Evolutionary conservation across 2,797 vertebrate species (phyloP).

Genomic region (Bovichtus diacanthus): DNA sequence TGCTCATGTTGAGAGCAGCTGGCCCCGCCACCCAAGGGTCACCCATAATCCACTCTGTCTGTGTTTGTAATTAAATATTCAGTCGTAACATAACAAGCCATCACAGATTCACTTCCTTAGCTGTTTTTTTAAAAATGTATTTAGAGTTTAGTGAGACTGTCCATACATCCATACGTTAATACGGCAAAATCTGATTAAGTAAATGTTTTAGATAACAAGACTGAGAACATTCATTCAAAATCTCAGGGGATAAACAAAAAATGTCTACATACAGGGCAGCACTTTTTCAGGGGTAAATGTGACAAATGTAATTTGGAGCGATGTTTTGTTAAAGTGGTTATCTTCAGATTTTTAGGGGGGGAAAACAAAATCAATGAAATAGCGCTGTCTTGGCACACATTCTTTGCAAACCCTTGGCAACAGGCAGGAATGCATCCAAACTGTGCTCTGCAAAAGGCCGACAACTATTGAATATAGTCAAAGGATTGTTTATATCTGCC

Average conservation of each 20-base stretch:
- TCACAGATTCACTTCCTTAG: background rate
- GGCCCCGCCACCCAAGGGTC: constrained; percentile 57
- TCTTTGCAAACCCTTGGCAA: constrained; percentile 69
- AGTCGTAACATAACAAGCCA: constrained; percentile 11
- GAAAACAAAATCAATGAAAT: constrained; percentile 58
- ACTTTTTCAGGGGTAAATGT: constrained; percentile 4
- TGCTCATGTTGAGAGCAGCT: constrained; percentile 69
- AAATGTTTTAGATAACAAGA: background rate
- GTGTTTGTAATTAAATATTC: constrained; percentile 66
- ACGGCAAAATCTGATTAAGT: background rate
- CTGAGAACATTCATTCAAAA: background rate
- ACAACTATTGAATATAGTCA: constrained; percentile 69
- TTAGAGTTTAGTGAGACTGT: background rate
- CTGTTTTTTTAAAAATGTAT: background rate
- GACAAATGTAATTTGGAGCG: constrained; percentile 24
- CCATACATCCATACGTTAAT: background rate
- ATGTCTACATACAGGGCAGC: background rate
- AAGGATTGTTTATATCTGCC: constrained; percentile 73
- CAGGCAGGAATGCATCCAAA: constrained; percentile 67
- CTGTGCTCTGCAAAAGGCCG: constrained; percentile 52
- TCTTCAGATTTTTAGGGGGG: constrained; percentile 25
- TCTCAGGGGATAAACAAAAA: constrained; percentile 3
- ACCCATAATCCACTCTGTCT: constrained; percentile 70
- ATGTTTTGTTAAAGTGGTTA: constrained; percentile 29
- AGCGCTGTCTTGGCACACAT: constrained; percentile 54